Percentiles rank a stretch among this genome's conserved stretches.
Conservation (phyloP, 2,113 vertebrate species). For the Hirundichthys speculiger region DNA sequence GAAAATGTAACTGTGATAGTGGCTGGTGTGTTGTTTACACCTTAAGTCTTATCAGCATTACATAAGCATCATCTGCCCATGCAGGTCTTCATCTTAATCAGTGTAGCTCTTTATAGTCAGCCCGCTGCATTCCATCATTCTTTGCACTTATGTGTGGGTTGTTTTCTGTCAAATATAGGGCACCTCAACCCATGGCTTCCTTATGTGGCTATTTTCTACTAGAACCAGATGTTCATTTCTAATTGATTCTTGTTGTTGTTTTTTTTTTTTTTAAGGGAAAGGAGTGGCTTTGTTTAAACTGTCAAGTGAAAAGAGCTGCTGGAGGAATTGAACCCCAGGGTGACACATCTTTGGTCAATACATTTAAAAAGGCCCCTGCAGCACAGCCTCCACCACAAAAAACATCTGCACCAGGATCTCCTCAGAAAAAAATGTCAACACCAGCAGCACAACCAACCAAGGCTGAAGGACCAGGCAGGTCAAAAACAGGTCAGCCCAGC, state of each 20-base stretch:
- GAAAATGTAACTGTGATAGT: neutral
- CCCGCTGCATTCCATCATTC: neutral
- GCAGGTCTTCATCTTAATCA: neutral
- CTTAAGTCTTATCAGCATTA: neutral
- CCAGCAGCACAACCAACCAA: slow-evolving; percentile 53
- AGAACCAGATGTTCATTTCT: neutral
- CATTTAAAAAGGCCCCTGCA: slow-evolving; percentile 33
- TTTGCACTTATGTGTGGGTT: neutral
- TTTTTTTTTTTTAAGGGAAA: slow-evolving; percentile 81
- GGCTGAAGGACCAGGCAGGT: slow-evolving; percentile 42
- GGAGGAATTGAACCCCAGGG: slow-evolving; percentile 79
- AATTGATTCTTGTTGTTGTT: slow-evolving; percentile 16
- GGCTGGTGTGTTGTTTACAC: neutral
- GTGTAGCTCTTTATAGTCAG: neutral
- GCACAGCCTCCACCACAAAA: slow-evolving; percentile 42
- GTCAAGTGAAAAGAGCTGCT: slow-evolving; percentile 92
- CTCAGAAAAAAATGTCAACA: slow-evolving; percentile 53
- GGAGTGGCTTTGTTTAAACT: slow-evolving; percentile 97
- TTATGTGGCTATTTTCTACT: neutral
- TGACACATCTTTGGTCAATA: slow-evolving; percentile 7
- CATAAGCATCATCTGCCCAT: neutral
- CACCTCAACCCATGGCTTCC: neutral
- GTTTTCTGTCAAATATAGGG: slow-evolving; percentile 1
- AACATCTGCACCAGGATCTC: slow-evolving; percentile 69
- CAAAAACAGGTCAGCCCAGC: slow-evolving; percentile 38